These are phyloP conservation scores for Chelidonichthys spinosus DNA, from an alignment of 2,797 vertebrate species.

Conservation along the genomic window DNA sequence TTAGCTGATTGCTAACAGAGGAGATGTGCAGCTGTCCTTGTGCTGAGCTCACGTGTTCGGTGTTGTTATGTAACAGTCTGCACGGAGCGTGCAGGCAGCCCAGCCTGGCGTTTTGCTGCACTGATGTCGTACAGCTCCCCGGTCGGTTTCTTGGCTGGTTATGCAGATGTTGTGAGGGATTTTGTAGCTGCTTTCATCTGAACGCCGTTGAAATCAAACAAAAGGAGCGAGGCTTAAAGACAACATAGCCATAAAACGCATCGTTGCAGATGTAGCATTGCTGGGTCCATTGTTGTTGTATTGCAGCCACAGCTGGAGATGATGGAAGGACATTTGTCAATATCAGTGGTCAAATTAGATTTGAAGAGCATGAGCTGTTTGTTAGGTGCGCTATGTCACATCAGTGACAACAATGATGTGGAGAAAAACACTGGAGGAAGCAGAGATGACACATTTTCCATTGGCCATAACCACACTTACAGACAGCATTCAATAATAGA, in stretches of 20 bases:
- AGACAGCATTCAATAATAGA: background rate
- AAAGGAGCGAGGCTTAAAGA: background rate
- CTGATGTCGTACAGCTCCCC: slow-evolving; percentile 24
- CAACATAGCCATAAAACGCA: rapidly evolving
- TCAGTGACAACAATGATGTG: background rate
- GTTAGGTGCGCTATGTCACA: background rate
- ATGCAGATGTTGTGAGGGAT: background rate
- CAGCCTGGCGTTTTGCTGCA: slow-evolving; percentile 46
- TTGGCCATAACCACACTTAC: background rate
- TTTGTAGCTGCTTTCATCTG: background rate
- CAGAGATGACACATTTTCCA: background rate
- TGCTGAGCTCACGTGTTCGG: slow-evolving; percentile 59
- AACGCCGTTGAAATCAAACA: slow-evolving; percentile 6
- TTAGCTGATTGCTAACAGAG: background rate
- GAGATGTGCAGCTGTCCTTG: slow-evolving; percentile 44
- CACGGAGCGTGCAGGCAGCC: slow-evolving; percentile 50
- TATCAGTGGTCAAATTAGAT: slow-evolving; percentile 3
- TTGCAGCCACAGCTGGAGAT: background rate
- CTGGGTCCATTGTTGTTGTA: background rate
- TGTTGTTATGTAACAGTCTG: slow-evolving; percentile 76
- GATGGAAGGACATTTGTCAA: no score
- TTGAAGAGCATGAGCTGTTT: background rate
- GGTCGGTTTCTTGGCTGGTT: background rate
- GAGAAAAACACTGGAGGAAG: background rate
- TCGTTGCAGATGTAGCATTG: background rate